phyloP scores from a whole-genome alignment of 2,113 vertebrate species.

The Orycteropus afer region DNA sequence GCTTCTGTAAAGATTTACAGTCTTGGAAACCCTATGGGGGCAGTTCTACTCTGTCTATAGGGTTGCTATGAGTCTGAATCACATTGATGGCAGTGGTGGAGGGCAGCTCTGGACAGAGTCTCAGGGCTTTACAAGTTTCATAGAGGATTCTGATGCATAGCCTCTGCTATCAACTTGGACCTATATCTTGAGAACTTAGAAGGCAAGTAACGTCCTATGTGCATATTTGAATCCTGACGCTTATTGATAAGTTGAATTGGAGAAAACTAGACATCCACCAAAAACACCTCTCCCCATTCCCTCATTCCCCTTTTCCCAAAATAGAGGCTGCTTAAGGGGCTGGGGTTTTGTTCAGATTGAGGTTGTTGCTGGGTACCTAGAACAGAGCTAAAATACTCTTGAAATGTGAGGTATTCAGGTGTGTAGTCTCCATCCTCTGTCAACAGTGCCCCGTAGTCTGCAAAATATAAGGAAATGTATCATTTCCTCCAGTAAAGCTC shows the following conservation, averaged over 20 bases:
- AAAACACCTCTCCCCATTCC: background rate
- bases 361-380: slow-evolving; percentile 81
- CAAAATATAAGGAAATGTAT: slow-evolving; percentile 67
- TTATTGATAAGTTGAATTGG: background rate
- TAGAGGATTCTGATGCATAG: background rate
- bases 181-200: background rate
- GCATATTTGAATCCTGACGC: background rate
- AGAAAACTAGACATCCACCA: background rate
- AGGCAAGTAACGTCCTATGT: background rate
- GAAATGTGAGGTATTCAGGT: slow-evolving; percentile 90
- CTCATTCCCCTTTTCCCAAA: background rate
- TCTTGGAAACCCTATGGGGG: too few relatives aligned
- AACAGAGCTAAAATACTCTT: slow-evolving; percentile 87
- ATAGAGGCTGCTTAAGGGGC: background rate
- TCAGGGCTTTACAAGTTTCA: background rate
- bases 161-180: background rate
- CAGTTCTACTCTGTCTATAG: too few relatives aligned
- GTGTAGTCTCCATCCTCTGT: slow-evolving; percentile 93
- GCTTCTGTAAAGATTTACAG: too few relatives aligned
- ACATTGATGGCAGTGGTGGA: too few relatives aligned
- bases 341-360: background rate
- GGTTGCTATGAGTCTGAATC: too few relatives aligned
- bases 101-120: background rate
- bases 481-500: background rate
- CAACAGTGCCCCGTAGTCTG: slow-evolving; percentile 94